phyloP scores from a whole-genome alignment of 2,888 invertebrate species.

The Drosophila atroscutellata region DNA sequence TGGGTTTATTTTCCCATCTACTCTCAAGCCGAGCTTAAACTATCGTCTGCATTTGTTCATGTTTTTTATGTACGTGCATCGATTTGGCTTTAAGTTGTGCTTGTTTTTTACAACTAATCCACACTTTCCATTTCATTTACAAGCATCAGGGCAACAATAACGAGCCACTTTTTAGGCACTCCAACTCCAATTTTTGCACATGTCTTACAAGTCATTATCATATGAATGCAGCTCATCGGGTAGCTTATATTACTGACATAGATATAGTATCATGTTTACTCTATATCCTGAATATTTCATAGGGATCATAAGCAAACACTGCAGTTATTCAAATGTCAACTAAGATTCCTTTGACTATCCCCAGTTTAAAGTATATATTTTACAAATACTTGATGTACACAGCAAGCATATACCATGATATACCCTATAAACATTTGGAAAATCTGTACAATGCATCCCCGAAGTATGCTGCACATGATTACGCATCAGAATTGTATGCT shows the following conservation, averaged over 20 bases:
- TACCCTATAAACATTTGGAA: constrained; percentile 6
- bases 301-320: no score
- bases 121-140: constrained; percentile 72
- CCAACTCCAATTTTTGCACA: constrained; percentile 23
- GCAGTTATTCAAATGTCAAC: background rate
- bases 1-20: constrained; percentile 12
- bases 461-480: constrained; percentile 21
- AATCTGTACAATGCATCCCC: background rate
- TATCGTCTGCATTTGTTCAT: constrained; percentile 39
- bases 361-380: background rate
- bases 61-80: constrained; percentile 53
- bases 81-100: constrained; percentile 14
- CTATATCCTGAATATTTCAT: background rate
- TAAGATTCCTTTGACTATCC: background rate
- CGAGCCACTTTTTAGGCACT: constrained; percentile 8
- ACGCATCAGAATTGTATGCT: background rate
- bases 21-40: constrained; percentile 10
- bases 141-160: background rate
- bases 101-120: constrained; percentile 40
- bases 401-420: background rate
- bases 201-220: constrained; percentile 9
- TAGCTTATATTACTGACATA: background rate
- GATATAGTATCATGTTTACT: background rate
- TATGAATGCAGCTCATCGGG: constrained; percentile 1
- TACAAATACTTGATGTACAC: background rate